phyloP scores from a whole-genome alignment of 2,797 vertebrate genomes.

The Lepilemur septentrionalis region DNA sequence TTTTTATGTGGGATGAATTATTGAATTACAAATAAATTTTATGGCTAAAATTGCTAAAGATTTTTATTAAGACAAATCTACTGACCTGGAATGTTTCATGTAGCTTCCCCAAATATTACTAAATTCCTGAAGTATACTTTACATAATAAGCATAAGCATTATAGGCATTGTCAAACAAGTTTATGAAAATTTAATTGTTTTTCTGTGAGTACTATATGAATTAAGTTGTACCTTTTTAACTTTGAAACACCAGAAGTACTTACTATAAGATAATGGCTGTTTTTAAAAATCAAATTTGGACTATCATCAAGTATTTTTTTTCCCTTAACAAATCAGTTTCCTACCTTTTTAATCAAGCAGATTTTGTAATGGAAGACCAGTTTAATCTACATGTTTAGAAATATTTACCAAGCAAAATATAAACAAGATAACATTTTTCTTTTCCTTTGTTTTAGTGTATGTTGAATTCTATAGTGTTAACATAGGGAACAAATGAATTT shows the following conservation, averaged over 20 bases:
- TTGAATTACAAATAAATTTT: conserved; percentile 17
- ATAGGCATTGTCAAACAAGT: neutral
- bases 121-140: neutral
- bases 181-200: neutral
- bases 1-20: neutral
- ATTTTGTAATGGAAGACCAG: neutral
- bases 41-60: neutral
- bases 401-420: neutral
- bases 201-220: neutral
- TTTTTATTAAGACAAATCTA: neutral
- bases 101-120: neutral
- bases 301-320: neutral
- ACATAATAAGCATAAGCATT: neutral
- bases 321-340: neutral
- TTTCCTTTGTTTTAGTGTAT: neutral
- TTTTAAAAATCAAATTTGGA: neutral
- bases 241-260: neutral
- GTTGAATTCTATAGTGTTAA: neutral
- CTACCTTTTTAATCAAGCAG: neutral
- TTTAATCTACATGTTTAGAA: neutral
- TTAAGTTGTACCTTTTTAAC: neutral
- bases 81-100: neutral
- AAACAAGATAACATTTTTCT: neutral
- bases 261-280: neutral
- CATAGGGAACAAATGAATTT: neutral